Evolutionary conservation across 2,888 invertebrate genomes (phyloP).

Genomic region (Cheilosia soror): DNA sequence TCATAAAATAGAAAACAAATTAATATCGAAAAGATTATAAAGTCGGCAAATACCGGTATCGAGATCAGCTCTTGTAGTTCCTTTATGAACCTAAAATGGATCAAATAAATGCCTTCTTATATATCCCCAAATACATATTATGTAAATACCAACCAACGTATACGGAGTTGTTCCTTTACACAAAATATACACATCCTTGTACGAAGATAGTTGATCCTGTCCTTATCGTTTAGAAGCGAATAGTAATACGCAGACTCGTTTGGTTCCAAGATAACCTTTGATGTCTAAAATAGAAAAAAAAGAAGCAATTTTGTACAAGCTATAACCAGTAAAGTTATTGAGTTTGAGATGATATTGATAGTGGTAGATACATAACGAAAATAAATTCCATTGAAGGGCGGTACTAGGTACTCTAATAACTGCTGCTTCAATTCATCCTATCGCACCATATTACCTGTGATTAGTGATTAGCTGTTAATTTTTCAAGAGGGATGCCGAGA

Average conservation of each 20-base stretch:
- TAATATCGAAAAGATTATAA: slow-evolving; percentile 79
- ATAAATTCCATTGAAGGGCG: too few species aligned
- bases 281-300: slow-evolving; percentile 6
- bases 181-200: slow-evolving; percentile 77
- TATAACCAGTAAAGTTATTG: too few species aligned
- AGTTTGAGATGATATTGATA: too few species aligned
- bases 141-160: slow-evolving; percentile 77
- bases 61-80: slow-evolving; percentile 78
- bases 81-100: slow-evolving; percentile 66
- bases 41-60: slow-evolving; percentile 80
- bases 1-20: slow-evolving; percentile 80
- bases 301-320: too few species aligned
- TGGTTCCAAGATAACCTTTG: slow-evolving; percentile 39
- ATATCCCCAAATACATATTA: too few species aligned
- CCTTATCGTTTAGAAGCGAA: neutral
- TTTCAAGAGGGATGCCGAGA: too few species aligned
- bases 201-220: slow-evolving; percentile 75
- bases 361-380: too few species aligned
- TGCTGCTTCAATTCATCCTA: too few species aligned
- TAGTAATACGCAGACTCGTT: slow-evolving; percentile 9
- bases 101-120: neutral
- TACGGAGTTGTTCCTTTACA: slow-evolving; percentile 77
- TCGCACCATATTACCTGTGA: too few species aligned
- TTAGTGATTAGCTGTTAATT: too few species aligned
- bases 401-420: too few species aligned